phyloP scores from a whole-genome alignment of 2,888 invertebrate species.

The Prenolepis imparis region DNA sequence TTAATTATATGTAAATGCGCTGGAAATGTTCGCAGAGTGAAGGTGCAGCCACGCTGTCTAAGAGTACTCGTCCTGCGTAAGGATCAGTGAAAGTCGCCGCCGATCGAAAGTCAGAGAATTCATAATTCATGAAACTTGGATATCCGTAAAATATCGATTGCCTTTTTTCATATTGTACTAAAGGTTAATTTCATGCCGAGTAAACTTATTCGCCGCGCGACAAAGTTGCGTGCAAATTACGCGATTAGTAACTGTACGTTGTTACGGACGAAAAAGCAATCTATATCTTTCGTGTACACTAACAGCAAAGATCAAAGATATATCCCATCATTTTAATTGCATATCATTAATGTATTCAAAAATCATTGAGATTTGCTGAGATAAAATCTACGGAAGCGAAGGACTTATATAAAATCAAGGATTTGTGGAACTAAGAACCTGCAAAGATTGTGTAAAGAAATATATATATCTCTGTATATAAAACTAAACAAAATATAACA shows the following conservation, averaged over 20 bases:
- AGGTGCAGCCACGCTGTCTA: conserved; percentile 18
- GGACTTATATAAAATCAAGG: background rate
- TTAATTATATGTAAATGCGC: background rate
- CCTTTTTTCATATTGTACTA: conserved; percentile 20
- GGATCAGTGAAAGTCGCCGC: conserved; percentile 58
- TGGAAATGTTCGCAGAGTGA: conserved; percentile 30
- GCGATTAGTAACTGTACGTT: conserved; percentile 42
- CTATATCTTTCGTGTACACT: background rate
- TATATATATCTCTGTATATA: background rate
- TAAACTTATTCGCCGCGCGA: conserved; percentile 37
- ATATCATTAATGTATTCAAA: conserved; percentile 15
- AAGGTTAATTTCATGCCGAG: conserved; percentile 54
- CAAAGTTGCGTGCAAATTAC: conserved; percentile 49
- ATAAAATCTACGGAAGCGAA: background rate
- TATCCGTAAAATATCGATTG: conserved; percentile 29
- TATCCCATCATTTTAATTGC: background rate
- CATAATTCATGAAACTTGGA: conserved; percentile 55
- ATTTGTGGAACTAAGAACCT: background rate
- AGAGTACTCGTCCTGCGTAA: conserved; percentile 50
- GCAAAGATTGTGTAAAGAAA: background rate
- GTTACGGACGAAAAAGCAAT: conserved; percentile 20
- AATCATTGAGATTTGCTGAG: background rate
- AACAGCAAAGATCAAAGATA: background rate
- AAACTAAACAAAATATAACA: background rate
- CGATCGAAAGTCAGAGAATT: conserved; percentile 48